Evolutionary conservation across 2,888 invertebrate genomes (phyloP).

Genomic region (Phengaris alcon): DNA sequence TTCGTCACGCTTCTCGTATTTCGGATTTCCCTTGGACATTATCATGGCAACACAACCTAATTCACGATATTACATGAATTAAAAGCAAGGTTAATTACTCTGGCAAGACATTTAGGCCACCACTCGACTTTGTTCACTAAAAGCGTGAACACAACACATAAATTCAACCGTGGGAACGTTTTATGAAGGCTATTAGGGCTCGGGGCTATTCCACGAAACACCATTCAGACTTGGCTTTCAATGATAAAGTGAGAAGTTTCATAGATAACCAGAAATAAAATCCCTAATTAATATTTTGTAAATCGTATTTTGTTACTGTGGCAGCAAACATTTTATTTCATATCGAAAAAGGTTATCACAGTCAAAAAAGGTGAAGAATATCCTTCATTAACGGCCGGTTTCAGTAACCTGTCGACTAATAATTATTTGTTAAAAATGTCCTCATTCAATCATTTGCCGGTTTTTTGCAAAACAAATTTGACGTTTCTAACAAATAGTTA

Average conservation of each 20-base stretch:
- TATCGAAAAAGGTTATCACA: too few relatives aligned
- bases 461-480: too few relatives aligned
- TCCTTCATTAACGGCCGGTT: too few relatives aligned
- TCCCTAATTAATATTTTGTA: neutral
- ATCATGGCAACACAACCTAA: neutral
- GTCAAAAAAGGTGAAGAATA: too few relatives aligned
- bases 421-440: too few relatives aligned
- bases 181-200: constrained; percentile 15
- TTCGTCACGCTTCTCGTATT: neutral
- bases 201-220: neutral
- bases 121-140: neutral
- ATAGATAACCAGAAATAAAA: neutral
- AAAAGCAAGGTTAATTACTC: constrained; percentile 9
- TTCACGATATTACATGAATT: neutral
- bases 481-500: too few relatives aligned
- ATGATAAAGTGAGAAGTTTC: too few relatives aligned
- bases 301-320: too few relatives aligned
- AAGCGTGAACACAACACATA: too few relatives aligned
- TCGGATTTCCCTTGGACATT: neutral
- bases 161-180: constrained; percentile 9
- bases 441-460: too few relatives aligned
- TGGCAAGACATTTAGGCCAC: constrained; percentile 10
- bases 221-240: neutral
- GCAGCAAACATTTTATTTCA: too few relatives aligned
- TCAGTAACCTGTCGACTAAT: too few relatives aligned